A percentile compares a stretch with the other conserved stretches of the same genome.
These are phyloP conservation scores for Psilopsiagon aurifrons DNA, from an alignment of 2,113 vertebrate species.

Conservation along the genomic window DNA sequence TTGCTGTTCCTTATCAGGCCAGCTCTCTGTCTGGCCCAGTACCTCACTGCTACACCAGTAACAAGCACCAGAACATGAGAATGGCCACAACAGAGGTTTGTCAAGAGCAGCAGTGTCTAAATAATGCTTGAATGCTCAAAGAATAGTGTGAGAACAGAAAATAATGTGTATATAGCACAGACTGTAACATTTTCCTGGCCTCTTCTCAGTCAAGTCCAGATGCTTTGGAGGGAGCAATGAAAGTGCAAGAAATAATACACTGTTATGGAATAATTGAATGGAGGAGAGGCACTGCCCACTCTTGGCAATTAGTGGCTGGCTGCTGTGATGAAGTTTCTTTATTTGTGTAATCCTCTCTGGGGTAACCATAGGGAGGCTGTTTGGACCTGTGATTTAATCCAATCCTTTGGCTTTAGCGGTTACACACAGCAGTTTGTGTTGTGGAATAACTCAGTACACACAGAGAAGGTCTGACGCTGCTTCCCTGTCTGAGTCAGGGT, in stretches of 20 bases:
- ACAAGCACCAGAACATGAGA: neutral
- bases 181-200: neutral
- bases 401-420: neutral
- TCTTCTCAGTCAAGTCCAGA: neutral
- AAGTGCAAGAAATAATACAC: neutral
- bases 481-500: neutral
- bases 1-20: neutral
- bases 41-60: neutral
- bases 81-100: neutral
- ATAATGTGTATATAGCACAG: neutral
- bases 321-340: conserved; percentile 13
- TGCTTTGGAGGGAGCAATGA: neutral
- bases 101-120: neutral
- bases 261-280: neutral
- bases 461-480: neutral
- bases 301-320: neutral
- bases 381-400: conserved; percentile 3
- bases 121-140: neutral
- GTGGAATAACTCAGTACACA: neutral
- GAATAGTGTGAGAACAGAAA: neutral
- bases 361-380: neutral
- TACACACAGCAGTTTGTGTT: neutral
- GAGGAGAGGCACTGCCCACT: neutral
- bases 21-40: neutral
- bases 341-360: conserved; percentile 46